These are phyloP conservation scores for Eucidaris tribuloides DNA, from an alignment of 35 echinoderm and acorn worm species.

Conservation along the genomic window DNA sequence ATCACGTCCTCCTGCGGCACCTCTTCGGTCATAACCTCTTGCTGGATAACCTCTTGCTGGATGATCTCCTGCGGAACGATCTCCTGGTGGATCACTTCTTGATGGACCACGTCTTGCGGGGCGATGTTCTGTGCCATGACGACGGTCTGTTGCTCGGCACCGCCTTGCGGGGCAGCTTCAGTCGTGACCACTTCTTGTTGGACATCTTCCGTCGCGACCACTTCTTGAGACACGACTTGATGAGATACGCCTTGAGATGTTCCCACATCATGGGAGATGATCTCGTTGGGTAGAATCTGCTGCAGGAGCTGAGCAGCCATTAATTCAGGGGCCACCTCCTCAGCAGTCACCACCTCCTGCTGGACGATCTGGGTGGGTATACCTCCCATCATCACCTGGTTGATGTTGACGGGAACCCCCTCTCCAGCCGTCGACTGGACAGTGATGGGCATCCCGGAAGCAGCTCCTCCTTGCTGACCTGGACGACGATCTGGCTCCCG, in stretches of 20 bases:
- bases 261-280: neutral
- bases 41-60: too few relatives aligned
- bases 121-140: neutral
- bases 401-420: neutral
- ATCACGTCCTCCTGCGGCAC: neutral
- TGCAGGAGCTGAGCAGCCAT: conserved; percentile 24
- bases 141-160: neutral
- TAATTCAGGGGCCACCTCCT: neutral
- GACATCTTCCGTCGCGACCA: neutral
- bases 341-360: conserved; percentile 7
- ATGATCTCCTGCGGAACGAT: neutral
- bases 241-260: neutral
- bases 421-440: neutral
- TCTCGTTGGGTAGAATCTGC: conserved; percentile 13
- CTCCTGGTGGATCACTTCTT: too few relatives aligned
- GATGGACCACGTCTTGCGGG: neutral
- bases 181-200: conserved; percentile 8
- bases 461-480: conserved; percentile 9
- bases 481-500: conserved; percentile 13
- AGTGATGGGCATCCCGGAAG: neutral
- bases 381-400: conserved; percentile 13
- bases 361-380: conserved; percentile 18
- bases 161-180: neutral
- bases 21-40: neutral
- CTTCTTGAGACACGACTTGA: conserved; percentile 7